phyloP scores from a whole-genome alignment of 1,140 invertebrate genomes.

The Luehdorfia chinensis region DNA sequence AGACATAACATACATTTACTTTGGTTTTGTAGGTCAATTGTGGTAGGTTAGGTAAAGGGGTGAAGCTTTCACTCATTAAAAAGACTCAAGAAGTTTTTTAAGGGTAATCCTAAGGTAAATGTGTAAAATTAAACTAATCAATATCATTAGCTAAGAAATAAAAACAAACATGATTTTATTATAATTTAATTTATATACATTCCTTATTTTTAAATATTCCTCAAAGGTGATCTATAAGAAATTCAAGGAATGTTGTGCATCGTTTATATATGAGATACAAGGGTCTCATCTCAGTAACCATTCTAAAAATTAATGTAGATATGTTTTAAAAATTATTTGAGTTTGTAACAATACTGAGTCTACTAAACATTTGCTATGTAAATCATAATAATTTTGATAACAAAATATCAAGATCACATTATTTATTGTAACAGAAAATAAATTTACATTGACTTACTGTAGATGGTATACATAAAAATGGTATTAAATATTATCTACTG shows the following conservation, averaged over 20 bases:
- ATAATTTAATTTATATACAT: conserved; percentile 71
- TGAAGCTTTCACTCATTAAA: no score
- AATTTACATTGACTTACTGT: conserved; percentile 72
- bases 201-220: conserved; percentile 50
- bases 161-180: conserved; percentile 34
- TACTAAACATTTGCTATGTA: conserved; percentile 31
- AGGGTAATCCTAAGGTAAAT: no score
- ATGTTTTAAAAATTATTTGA: conserved; percentile 18
- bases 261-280: conserved; percentile 5
- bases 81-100: no score
- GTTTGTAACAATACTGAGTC: conserved; percentile 37
- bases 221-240: conserved; percentile 37
- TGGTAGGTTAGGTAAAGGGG: no score
- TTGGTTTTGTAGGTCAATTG: no score
- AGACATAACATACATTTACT: no score
- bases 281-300: background rate
- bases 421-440: conserved; percentile 65
- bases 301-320: conserved; percentile 1
- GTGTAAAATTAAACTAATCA: no score
- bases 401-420: conserved; percentile 49
- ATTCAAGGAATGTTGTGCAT: conserved; percentile 66
- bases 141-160: no score
- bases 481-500: conserved; percentile 81
- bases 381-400: conserved; percentile 43
- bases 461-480: conserved; percentile 51